A percentile compares a stretch with the other conserved stretches of the same genome.
These are phyloP conservation scores for Zoroaster sp. DNA, from an alignment of 53 echinoderm and acorn worm genomes.

Conservation along the genomic window DNA sequence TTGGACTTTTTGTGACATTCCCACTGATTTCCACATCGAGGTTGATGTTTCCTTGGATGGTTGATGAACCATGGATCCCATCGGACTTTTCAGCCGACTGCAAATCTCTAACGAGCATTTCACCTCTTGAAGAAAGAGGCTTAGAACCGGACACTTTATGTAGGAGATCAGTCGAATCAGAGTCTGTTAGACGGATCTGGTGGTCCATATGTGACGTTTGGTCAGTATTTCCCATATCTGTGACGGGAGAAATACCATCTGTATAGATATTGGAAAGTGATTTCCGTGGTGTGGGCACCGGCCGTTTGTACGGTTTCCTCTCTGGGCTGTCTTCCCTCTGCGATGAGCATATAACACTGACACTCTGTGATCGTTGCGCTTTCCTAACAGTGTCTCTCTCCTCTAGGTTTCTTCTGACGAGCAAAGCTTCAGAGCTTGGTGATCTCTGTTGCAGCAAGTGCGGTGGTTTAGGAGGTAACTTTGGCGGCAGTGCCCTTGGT, in stretches of 20 bases:
- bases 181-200: background rate
- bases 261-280: background rate
- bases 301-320: background rate
- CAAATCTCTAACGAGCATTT: background rate
- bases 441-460: slow-evolving; percentile 20
- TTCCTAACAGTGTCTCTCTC: background rate
- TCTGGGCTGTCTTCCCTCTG: background rate
- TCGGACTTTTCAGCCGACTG: background rate
- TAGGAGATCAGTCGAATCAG: background rate
- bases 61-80: background rate
- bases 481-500: slow-evolving; percentile 40
- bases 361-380: slow-evolving; percentile 18
- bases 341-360: background rate
- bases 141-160: background rate
- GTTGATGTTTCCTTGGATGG: background rate
- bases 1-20: background rate
- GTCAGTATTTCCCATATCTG: background rate
- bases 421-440: slow-evolving; percentile 2
- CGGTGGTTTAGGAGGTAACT: slow-evolving; percentile 67
- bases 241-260: background rate
- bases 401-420: background rate
- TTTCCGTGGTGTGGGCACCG: slow-evolving; percentile 7
- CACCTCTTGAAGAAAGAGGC: background rate
- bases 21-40: background rate
- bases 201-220: background rate